These are phyloP conservation scores for Sternotherus odoratus DNA, from an alignment of 2,797 vertebrate species.

Conservation along the genomic window DNA sequence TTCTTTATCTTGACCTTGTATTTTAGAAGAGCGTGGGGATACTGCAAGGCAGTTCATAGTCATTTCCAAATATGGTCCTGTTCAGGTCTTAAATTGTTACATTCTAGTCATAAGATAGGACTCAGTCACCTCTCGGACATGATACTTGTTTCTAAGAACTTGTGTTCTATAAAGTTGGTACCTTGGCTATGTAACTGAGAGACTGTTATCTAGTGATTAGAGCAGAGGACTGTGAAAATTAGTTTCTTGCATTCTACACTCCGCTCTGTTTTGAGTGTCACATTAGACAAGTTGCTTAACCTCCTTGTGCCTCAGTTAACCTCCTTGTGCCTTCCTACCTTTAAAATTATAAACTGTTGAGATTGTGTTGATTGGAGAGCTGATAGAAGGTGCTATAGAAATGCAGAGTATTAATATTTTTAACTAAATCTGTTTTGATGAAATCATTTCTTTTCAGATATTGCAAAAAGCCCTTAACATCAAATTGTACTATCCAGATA, in stretches of 20 bases:
- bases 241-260: neutral
- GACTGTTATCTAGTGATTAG: neutral
- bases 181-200: neutral
- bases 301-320: neutral
- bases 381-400: neutral
- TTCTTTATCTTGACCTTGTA: neutral
- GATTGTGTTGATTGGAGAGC: neutral
- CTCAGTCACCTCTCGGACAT: neutral
- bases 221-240: neutral
- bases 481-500: constrained; percentile 93
- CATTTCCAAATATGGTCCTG: neutral
- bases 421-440: neutral
- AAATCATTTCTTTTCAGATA: constrained; percentile 80
- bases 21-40: neutral
- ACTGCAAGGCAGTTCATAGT: neutral
- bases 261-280: accelerated
- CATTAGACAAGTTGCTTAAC: neutral
- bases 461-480: constrained; percentile 95
- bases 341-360: neutral
- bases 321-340: neutral
- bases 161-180: neutral
- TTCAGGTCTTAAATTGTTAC: neutral
- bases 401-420: neutral
- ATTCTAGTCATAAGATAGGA: neutral
- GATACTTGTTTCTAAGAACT: neutral